Base-by-base conservation (phyloP, 2,113 vertebrate genomes). In the Macrotis lagotis region DNA sequence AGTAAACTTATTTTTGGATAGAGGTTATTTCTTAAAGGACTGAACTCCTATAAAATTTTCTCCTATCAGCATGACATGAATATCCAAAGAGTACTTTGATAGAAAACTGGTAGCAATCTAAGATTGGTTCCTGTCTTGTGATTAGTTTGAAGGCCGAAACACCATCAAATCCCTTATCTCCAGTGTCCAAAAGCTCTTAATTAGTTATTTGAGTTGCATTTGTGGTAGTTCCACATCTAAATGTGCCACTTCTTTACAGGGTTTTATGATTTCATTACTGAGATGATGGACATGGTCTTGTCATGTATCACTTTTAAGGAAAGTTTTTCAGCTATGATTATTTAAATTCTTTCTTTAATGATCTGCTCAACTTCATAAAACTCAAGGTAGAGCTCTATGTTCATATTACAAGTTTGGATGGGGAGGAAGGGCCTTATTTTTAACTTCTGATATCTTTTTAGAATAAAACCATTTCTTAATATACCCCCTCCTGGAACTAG, bases 1-100 rank as follows among this genome's bases (percentile, higher is more conserved):
- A 92, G n/a, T 55, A 93, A 94, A 28, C 26, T 49, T 97, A 31
- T 91, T 93, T 83, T 95, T 95, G 97, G 97, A 97, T 92, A 96
- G 96, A 95, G 98, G 97, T 98, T 37, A 37, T 28, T 83, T 83
- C 66, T 83, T 44, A n/a, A n/a, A n/a, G n/a, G 37, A 83, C 37
- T 83, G 24, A 74, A 74, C 59, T n/a, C 16, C 96, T 97, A 96
- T 91, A 91, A 94, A 52, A 92, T 37, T n/a, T 89, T 94, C 50
- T 91, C 19, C 50, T 47, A 50, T 91, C 31, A 92, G 19, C 48
- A 91, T 74, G 55, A 91, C 48, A 3, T 96, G 93, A 74, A 90
- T 93, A 50, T 50, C 48, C 16, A 93, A 50, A 66, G 95, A 50
- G 4, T n/a, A 37, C 11, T 93, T 93, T 50, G 59, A 16, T 47